Conservation (phyloP, 2,113 vertebrate species). For the Gnathonemus longibarbis region DNA sequence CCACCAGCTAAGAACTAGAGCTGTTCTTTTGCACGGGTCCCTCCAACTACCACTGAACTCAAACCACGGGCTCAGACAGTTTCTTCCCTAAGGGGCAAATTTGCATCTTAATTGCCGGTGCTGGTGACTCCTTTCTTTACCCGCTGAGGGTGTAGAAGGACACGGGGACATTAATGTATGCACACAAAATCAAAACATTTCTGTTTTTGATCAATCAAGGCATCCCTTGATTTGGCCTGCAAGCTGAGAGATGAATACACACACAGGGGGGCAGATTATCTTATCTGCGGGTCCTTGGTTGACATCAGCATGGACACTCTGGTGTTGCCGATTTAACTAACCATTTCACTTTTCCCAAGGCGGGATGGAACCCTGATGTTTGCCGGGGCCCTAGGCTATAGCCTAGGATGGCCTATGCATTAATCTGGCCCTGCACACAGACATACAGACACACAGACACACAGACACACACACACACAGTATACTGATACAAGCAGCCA, state of each 20-base stretch:
- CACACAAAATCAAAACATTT: neutral
- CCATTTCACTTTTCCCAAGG: neutral
- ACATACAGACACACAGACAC: constrained; percentile 25
- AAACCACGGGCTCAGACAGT: neutral
- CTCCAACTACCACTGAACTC: neutral
- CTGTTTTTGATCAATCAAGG: neutral
- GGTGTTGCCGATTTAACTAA: neutral
- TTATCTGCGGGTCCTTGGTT: neutral
- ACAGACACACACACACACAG: constrained; percentile 28
- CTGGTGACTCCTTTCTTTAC: neutral
- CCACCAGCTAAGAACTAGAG: neutral
- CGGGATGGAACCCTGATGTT: neutral
- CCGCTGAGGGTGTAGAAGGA: neutral
- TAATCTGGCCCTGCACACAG: neutral
- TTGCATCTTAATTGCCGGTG: neutral
- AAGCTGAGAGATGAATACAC: constrained; percentile 34
- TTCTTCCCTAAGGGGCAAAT: neutral
- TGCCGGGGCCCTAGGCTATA: neutral
- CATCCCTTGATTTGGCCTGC: neutral
- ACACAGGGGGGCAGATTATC: neutral
- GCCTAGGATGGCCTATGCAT: neutral
- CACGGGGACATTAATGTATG: neutral
- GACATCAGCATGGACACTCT: neutral
- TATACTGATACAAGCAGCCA: constrained; percentile 11
- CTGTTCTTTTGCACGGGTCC: neutral